Evolutionary conservation across 1,140 invertebrate species (phyloP), one percentile per base, ranked within the genome.

Genomic region (Drosophila grimshawi): DNA sequence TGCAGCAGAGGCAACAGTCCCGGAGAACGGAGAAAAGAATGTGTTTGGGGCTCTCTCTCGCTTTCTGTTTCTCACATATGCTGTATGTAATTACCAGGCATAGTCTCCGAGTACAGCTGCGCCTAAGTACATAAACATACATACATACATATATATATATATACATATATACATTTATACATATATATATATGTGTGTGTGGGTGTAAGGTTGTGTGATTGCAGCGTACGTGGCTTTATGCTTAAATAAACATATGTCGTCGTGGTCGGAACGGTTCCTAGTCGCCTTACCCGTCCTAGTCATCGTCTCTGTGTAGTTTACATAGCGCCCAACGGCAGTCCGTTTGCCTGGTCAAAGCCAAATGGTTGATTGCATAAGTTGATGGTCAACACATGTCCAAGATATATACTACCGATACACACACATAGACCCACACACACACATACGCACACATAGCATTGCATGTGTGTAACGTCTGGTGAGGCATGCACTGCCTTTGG

Each of bases 351-450:
- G 85, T 83, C 83, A 88, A 83, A 88, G 83, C 83, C 85, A 85
- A 89, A 78, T 89, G 80, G 86, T 89, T 89, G 85, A 89, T 89
- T 89, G 85, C 85, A 89, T 90, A 89, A 89, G 85, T 89, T 89
- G 85, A 89, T 89, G 85, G 85, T 76, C 85, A 82, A 89, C 85
- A 89, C 85, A 89, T 89, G 85, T 90, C 86, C 81, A 68, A 86
- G 83, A 83, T 86, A 86, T 88, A 80, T 82, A 79, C 71, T 82
- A 64, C 60, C 80, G 79, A 81, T 81, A 81, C 60, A 55, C 41
- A 39, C 43, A 69, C 19, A 59, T 41, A 51, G 52, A 27, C 30
- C 7, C 39, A 11, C 53, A n/a, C 35, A n/a, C 4, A 30, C 10
- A 43, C 62, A n/a, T 4, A 30, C 10, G 37, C 62, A 37, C 10